phyloP scores from a whole-genome alignment of 2,888 invertebrate genomes.

The Notodonta dromedarius region DNA sequence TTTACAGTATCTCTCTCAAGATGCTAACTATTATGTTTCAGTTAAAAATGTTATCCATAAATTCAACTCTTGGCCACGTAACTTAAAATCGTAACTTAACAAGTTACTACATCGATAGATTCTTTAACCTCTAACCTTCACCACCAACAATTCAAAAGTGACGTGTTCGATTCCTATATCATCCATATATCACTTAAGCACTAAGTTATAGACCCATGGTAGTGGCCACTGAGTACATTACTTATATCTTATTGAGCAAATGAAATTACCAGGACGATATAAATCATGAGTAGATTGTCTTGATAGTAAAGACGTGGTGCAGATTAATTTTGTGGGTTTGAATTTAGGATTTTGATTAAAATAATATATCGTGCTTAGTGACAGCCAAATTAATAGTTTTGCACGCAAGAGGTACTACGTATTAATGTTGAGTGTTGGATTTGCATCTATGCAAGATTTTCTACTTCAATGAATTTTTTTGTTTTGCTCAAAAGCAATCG shows the following conservation, averaged over 20 bases:
- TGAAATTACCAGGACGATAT: constrained; percentile 3
- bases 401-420: no score
- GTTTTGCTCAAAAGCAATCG: no score
- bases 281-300: constrained; percentile 7
- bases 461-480: no score
- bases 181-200: background rate
- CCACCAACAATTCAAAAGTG: background rate
- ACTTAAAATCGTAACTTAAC: background rate
- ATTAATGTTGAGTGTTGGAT: no score
- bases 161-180: background rate
- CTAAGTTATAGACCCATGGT: background rate
- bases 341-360: constrained; percentile 1
- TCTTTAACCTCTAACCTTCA: constrained; percentile 4
- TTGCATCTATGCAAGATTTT: no score
- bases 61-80: background rate
- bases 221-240: background rate
- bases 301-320: background rate
- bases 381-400: background rate
- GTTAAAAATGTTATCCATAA: background rate
- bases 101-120: background rate
- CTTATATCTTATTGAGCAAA: constrained; percentile 1
- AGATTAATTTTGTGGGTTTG: constrained; percentile 5
- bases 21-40: background rate
- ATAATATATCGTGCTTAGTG: background rate
- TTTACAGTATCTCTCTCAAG: background rate